These are phyloP conservation scores for Hemibagrus guttatus DNA, from an alignment of 2,797 vertebrate species.

Conservation along the genomic window DNA sequence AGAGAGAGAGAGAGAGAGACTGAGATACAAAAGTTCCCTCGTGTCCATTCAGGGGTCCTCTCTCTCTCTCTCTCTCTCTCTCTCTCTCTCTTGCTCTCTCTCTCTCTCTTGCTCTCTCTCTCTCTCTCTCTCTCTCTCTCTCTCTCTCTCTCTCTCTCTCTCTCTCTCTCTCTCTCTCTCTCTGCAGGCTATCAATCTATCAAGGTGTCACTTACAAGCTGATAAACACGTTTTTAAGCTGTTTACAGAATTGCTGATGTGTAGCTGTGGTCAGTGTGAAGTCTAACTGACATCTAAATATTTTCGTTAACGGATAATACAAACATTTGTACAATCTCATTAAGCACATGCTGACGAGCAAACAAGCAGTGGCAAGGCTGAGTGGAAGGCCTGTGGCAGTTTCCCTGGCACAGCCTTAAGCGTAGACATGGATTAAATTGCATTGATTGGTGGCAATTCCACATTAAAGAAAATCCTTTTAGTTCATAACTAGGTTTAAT, in stretches of 20 bases:
- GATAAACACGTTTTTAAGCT: conserved; percentile 67
- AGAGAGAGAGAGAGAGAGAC: conserved; percentile 33
- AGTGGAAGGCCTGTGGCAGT: conserved; percentile 32
- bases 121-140: conserved; percentile 31
- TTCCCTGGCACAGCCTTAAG: conserved; percentile 40
- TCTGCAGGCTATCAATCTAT: conserved; percentile 62
- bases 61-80: background rate
- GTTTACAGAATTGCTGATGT: conserved; percentile 62
- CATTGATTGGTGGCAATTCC: conserved; percentile 28
- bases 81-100: too few species aligned
- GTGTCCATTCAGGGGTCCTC: conserved; percentile 49
- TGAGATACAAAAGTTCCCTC: conserved; percentile 49
- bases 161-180: conserved; percentile 3
- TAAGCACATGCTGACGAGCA: conserved; percentile 49
- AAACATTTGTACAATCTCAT: conserved; percentile 66
- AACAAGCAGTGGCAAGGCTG: conserved; percentile 25
- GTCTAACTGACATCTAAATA: conserved; percentile 59
- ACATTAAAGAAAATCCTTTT: conserved; percentile 39
- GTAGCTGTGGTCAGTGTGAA: conserved; percentile 58
- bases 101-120: conserved; percentile 17
- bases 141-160: conserved; percentile 28
- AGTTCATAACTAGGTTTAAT: conserved; percentile 16
- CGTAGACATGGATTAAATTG: conserved; percentile 38
- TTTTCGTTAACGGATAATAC: conserved; percentile 76
- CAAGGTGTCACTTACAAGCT: conserved; percentile 57